Conservation (phyloP, 2,797 vertebrate genomes). For the Megaceryle alcyon region DNA sequence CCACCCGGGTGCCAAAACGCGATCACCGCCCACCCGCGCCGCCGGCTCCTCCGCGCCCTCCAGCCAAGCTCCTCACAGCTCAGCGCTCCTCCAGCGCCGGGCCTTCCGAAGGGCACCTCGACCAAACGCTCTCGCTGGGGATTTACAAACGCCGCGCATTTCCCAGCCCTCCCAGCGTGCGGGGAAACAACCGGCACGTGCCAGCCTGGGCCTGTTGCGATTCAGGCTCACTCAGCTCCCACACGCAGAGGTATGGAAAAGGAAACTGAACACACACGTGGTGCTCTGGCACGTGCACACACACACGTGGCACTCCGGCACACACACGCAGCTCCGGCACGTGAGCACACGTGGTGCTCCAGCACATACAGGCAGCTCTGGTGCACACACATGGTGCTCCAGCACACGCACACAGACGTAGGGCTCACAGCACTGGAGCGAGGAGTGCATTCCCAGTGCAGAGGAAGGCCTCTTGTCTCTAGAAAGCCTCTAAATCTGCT, state of each 20-base stretch:
- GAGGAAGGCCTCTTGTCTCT: background rate
- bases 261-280: background rate
- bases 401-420: background rate
- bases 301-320: too few species aligned
- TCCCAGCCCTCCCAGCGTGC: background rate
- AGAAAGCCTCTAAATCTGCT: background rate
- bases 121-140: rapidly evolving
- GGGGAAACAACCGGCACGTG: background rate
- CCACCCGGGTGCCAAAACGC: background rate
- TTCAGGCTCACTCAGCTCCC: background rate
- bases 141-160: rapidly evolving
- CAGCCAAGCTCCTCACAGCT: background rate
- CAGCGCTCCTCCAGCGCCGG: background rate
- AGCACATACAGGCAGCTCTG: too few species aligned
- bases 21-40: rapidly evolving
- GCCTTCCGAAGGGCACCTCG: too few species aligned
- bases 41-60: background rate
- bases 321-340: too few species aligned
- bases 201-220: background rate
- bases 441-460: background rate
- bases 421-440: background rate
- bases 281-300: too few species aligned
- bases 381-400: too few species aligned
- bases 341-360: too few species aligned
- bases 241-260: background rate